A percentile compares a stretch with the other conserved stretches of the same genome.
phyloP scores from a whole-genome alignment of 2,797 vertebrate genomes.

The Mormyrus hasselquistii region DNA sequence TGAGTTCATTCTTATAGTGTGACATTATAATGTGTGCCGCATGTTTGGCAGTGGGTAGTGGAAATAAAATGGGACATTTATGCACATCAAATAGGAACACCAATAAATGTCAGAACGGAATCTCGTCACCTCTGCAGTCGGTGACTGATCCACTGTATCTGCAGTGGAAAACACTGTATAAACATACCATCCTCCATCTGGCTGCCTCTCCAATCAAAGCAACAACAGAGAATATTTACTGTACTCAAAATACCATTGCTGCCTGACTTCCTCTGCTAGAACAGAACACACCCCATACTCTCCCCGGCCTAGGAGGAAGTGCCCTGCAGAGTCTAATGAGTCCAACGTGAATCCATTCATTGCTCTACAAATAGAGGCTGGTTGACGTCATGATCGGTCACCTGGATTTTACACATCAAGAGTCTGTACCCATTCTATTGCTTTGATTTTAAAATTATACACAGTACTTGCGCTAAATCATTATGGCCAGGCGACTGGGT shows the following conservation, averaged over 20 bases:
- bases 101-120: conserved; percentile 24
- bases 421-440: neutral
- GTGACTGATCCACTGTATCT: conserved; percentile 24
- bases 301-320: conserved; percentile 29
- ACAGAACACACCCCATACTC: conserved; percentile 26
- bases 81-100: conserved; percentile 29
- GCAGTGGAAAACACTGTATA: conserved; percentile 30
- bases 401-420: neutral
- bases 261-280: conserved; percentile 36
- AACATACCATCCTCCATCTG: conserved; percentile 29
- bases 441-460: neutral
- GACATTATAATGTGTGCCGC: conserved; percentile 11
- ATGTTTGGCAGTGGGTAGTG: conserved; percentile 33
- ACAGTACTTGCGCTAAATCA: too few species aligned
- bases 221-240: conserved; percentile 39
- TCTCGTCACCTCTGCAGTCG: conserved; percentile 17
- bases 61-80: conserved; percentile 38
- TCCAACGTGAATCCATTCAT: neutral
- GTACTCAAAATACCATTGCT: conserved; percentile 36
- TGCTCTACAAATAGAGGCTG: neutral
- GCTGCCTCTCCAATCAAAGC: conserved; percentile 42
- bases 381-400: neutral
- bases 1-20: neutral
- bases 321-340: neutral
- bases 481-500: too few species aligned